Base-by-base conservation (phyloP, 92 coral and sea anemone genomes). In the Porites lobata region DNA sequence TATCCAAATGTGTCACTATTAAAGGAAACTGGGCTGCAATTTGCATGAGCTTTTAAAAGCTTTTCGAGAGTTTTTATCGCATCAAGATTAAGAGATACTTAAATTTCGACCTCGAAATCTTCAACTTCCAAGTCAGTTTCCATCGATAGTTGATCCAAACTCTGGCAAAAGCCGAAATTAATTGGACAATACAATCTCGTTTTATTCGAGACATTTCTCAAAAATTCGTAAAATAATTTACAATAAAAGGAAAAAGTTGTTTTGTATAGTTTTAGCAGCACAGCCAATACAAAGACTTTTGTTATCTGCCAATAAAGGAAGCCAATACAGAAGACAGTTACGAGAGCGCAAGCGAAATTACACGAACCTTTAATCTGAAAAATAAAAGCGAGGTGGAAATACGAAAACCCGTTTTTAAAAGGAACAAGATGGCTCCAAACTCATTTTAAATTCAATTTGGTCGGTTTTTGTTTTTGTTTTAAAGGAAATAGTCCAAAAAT, bases 11-110 rank as follows among this genome's bases (percentile, higher is more conserved):
- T 65, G 87, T 63, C 87, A 84, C 75, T 84, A 84, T 73, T 24
- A 32, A 74, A 50, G 63, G 65, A 43, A 64, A 63, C 53, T 73
- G 73, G 47, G 52, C 11, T 22, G 81, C 51, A 73, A 84, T 84
- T 84, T 84, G 87, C 87, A 84, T 84, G 80, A 50, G 52, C n/a
- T 84, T 50, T 64, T 74, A 50, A 62, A 52, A 84, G 87, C 87
- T 18, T 74, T 38, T 17, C 43, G 32, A 57, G 20, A 17, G 61
- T 14, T 59, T 54, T 58, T 70, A 70, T 56, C 78, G 22, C 20
- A 18, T 24, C 66, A 22, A 82, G 86, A 82, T 69, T 29, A 69
- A 69, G 56, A 17, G 62, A 69, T 81, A 29, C 56, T 26, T 20
- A 54, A 14, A 0, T 81, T 20, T 69, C 24, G 47, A 38, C 47